Evolutionary conservation across 1,140 invertebrate genomes (phyloP).

Genomic region (Tribolium madens): DNA sequence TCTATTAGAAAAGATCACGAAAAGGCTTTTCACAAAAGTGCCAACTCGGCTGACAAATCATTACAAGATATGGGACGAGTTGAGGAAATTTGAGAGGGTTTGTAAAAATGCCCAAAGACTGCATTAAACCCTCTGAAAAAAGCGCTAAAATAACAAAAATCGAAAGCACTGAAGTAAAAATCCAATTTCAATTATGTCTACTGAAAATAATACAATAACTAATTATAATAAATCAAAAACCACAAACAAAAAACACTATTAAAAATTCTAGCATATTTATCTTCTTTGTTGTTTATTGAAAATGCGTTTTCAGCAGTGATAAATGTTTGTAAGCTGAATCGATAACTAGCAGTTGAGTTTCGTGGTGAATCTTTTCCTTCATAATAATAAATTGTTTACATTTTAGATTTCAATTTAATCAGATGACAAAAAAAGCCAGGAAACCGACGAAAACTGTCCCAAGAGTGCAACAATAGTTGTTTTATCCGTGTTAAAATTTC

Average conservation of each 20-base stretch:
- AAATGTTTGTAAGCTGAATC: not conserved
- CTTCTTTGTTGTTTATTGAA: not conserved
- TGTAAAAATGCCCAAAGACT: too few species aligned
- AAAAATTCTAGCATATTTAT: not conserved
- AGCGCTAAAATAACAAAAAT: too few species aligned
- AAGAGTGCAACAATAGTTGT: not conserved
- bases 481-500: not conserved
- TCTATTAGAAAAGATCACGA: conserved; percentile 37
- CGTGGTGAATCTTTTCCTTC: too few species aligned
- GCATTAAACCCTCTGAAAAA: too few species aligned
- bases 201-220: too few species aligned
- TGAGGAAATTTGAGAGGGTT: not conserved
- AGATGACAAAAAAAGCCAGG: not conserved
- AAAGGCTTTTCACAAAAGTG: conserved; percentile 11
- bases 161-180: too few species aligned
- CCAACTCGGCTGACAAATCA: conserved; percentile 14
- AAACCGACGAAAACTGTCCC: not conserved
- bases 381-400: too few species aligned
- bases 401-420: too few species aligned
- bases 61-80: not conserved
- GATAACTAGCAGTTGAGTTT: not conserved
- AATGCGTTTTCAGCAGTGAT: not conserved
- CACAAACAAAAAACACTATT: not conserved
- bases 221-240: too few species aligned
- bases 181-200: too few species aligned